Evolutionary conservation across 2,888 invertebrate genomes (phyloP), one percentile per base, ranked within the genome.

Genomic region (Atherix ibis): DNA sequence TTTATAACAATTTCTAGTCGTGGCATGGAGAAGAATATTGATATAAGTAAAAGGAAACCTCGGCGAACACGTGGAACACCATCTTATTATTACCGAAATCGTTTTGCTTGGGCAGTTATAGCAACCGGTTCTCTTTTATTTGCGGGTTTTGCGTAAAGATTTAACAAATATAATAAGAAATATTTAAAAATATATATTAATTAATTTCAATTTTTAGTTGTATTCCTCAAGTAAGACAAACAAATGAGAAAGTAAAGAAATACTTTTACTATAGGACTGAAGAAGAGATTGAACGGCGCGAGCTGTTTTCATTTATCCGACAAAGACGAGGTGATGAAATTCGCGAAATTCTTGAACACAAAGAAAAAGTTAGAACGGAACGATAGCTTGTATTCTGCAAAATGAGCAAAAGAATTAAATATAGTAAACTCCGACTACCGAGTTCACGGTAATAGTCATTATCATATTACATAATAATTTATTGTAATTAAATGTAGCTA

Each of bases 11-110:
- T 5, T 28, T 12, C 10, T 26, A 30, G 26, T 40, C 38, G 30
- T n/a, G n/a, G n/a, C n/a, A 67, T 68, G 68, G 67, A 65, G 39
- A 63, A 65, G 41, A 66, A 66, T 34, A 54, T 67, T 34, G 70
- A 71, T 60, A 60, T 62, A 33, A 65, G 60, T 43, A 65, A 64
- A 51, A 65, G 75, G 53, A 77, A 77, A 64, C 76, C 76, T 41
- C 66, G 76, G 56, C 65, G 67, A 60, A 56, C 73, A 39, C 65
- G 63, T 54, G 76, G 76, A 45, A 76, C 77, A 27, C 76, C 76
- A 28, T 68, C 74, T 31, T 67, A 63, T 42, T 50, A 46, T 40
- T 62, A 66, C 38, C 59, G 73, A 41, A 73, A 75, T 53, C 58
- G 62, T 38, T 59, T 69, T 42, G 68, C 67, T 9, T 44, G 59